A percentile compares a stretch with the other conserved stretches of the same genome.
phyloP scores from a whole-genome alignment of 2,888 invertebrate genomes.

The Lasioglossum leucozonium region DNA sequence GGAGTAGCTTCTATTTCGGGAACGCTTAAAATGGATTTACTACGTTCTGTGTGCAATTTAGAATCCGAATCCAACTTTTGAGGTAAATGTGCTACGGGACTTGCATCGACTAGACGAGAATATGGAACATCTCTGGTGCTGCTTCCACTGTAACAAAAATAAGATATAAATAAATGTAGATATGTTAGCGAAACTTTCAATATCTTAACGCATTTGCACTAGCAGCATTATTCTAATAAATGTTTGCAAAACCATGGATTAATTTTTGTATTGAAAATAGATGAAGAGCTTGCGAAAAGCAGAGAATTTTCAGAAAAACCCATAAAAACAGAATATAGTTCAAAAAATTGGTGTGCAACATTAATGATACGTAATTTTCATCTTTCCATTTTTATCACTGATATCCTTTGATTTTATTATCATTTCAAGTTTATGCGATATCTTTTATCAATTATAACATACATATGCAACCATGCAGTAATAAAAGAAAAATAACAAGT shows the following conservation, averaged over 20 bases:
- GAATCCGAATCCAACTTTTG: constrained; percentile 91
- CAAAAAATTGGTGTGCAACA: constrained; percentile 31
- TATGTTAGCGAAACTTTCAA: not conserved
- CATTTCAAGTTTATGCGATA: not conserved
- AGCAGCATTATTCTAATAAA: constrained; percentile 18
- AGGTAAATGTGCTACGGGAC: constrained; percentile 85
- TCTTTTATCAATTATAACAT: constrained; percentile 7
- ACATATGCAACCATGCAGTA: constrained; percentile 49
- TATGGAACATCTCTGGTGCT: constrained; percentile 91
- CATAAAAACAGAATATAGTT: constrained; percentile 42
- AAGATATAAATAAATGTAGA: not conserved
- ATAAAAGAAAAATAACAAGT: constrained; percentile 41
- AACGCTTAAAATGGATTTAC: constrained; percentile 85
- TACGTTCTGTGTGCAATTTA: constrained; percentile 87
- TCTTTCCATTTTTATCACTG: not conserved
- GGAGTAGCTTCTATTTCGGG: constrained; percentile 86
- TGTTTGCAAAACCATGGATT: constrained; percentile 16
- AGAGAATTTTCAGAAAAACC: constrained; percentile 40
- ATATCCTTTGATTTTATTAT: not conserved
- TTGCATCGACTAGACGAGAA: constrained; percentile 90
- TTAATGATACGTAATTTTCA: constrained; percentile 31
- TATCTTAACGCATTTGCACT: not conserved
- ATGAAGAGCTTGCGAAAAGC: constrained; percentile 39
- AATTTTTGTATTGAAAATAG: constrained; percentile 5
- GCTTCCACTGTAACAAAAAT: constrained; percentile 71